Base-by-base conservation (phyloP, 1,140 invertebrate genomes). In the Platorchestia sp. region DNA sequence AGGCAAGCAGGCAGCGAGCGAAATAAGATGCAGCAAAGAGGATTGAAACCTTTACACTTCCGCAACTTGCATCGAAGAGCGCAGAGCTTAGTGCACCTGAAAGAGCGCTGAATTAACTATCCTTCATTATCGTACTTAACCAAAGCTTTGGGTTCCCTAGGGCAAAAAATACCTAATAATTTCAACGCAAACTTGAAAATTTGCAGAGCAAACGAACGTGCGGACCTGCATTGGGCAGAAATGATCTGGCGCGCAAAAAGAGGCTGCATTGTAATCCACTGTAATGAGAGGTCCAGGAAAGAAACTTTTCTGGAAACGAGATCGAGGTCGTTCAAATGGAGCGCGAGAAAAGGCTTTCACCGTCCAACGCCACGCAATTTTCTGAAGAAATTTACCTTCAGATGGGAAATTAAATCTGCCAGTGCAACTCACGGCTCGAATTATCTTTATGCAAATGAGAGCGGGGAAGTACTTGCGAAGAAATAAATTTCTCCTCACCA, bases 381-480 rank as follows among this genome's bases (percentile, higher is more conserved):
- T 75, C 59, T 75, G 27, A 75, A 75, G 59, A 75, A 75, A 75
- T 75, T 75, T 75, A 75, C 59, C 59, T 75, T 75, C 59, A 75
- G 36, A 75, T 75, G 10, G 36, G 59, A 75, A 75, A 75, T 75
- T 75, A 75, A 75, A 36, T 75, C 59, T 75, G 59, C 59, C 59
- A 75, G 59, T 75, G 59, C 59, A 75, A 75, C 59, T 75, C 59
- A 75, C 59, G 59, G 59, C 59, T 75, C 59, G 36, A 75, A 75
- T 75, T 75, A 75, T 75, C 59, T 75, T 36, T 75, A 75, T 75
- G 59, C 59, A 75, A 75, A 75, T 75, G 59, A 75, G 59, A 75
- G 59, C 59, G 59, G 14, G n/a, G 59, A 75, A 75, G 59, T 36
- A 75, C 14, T 75, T 36, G 27, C 59, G 36, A 27, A 75, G 59